A percentile compares a stretch with the other conserved stretches of the same genome.
These are phyloP conservation scores for Tragelaphus imberbis DNA, from an alignment of 2,113 vertebrate species.

Conservation along the genomic window DNA sequence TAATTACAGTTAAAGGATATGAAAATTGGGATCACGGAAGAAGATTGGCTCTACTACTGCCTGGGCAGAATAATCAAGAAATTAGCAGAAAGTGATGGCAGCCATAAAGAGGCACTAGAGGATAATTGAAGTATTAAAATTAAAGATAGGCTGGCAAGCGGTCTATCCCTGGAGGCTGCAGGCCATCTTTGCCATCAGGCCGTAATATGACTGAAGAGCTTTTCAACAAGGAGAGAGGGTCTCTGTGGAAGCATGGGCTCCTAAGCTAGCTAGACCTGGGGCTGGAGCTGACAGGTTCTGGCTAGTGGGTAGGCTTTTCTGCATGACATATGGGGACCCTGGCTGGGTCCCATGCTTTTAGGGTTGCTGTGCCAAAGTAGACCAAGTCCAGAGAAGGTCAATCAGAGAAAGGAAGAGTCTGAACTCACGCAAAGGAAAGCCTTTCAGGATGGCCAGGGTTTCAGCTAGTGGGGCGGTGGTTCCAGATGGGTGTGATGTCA, in stretches of 20 bases:
- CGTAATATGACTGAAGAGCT: slow-evolving; percentile 33
- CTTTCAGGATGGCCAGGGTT: background rate
- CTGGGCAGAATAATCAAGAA: slow-evolving; percentile 70
- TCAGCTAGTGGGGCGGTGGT: background rate
- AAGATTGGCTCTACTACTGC: slow-evolving; percentile 66
- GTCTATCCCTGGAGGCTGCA: slow-evolving; percentile 18
- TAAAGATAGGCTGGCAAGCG: slow-evolving; percentile 58
- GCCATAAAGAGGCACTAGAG: slow-evolving; percentile 66
- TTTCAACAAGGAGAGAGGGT: slow-evolving; percentile 23
- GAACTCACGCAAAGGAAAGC: background rate
- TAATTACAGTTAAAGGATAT: slow-evolving; percentile 61
- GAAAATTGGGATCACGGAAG: slow-evolving; percentile 62
- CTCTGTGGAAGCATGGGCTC: background rate
- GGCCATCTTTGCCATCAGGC: slow-evolving; percentile 43
- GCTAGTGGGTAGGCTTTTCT: background rate
- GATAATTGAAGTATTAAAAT: slow-evolving; percentile 69
- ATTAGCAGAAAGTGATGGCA: slow-evolving; percentile 62
- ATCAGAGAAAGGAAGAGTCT: background rate
- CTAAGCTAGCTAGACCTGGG: background rate
- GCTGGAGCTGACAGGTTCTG: background rate
- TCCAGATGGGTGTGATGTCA: background rate
- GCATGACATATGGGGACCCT: background rate
- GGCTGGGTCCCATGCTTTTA: background rate
- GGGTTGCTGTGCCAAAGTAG: background rate
- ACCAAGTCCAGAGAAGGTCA: background rate